These are phyloP conservation scores for Liodrosophila aerea DNA, from an alignment of 2,888 invertebrate species.

Conservation along the genomic window DNA sequence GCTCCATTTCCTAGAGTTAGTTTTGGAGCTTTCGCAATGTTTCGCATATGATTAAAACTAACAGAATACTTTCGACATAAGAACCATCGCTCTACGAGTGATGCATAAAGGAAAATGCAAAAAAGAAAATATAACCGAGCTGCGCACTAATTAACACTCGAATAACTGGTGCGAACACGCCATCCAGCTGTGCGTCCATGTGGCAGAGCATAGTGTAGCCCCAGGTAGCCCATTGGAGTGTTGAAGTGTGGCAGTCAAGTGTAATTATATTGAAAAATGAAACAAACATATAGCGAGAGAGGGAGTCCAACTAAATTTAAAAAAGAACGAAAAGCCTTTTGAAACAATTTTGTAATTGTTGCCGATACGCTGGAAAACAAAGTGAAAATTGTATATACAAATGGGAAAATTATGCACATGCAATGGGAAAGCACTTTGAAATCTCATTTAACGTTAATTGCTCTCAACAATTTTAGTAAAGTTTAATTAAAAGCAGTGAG, in stretches of 20 bases:
- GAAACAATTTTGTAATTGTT: conserved; percentile 41
- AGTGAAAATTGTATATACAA: neutral
- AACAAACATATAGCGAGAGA: no score
- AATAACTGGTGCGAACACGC: conserved; percentile 4
- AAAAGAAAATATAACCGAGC: neutral
- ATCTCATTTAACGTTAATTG: neutral
- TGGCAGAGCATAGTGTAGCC: conserved; percentile 4
- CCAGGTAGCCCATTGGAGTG: conserved; percentile 23
- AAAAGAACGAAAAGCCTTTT: conserved; percentile 17
- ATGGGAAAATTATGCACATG: neutral
- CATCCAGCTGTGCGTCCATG: conserved; percentile 15
- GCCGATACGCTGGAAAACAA: conserved; percentile 19
- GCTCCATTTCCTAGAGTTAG: no score
- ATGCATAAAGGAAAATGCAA: no score
- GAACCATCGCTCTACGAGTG: neutral
- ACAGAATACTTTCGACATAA: no score
- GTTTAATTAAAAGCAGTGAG: conserved; percentile 2
- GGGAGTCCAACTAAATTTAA: conserved; percentile 2
- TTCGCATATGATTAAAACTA: no score
- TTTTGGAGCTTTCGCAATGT: no score
- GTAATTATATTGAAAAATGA: conserved; percentile 27
- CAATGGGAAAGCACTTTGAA: neutral
- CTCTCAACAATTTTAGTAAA: neutral
- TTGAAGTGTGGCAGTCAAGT: conserved; percentile 30
- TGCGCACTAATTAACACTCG: conserved; percentile 26